These are phyloP conservation scores for Platysteira castanea DNA, from an alignment of 2,113 vertebrate species.

Conservation along the genomic window DNA sequence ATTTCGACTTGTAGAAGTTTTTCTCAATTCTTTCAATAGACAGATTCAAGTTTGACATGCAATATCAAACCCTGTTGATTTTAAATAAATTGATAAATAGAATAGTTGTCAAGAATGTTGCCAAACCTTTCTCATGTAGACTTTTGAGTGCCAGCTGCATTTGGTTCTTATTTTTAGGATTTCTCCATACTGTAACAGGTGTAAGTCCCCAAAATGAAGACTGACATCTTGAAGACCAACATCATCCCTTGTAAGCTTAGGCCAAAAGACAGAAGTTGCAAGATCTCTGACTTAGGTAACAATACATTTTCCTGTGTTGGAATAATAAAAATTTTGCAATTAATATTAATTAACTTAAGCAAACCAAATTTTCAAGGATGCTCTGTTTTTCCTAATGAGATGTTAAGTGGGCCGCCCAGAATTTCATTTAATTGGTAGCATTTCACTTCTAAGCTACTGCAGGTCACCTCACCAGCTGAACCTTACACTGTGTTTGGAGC, in stretches of 20 bases:
- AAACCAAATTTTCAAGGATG: not conserved
- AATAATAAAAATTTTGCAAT: not conserved
- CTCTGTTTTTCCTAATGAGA: not conserved
- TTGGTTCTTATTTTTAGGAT: slow-evolving; percentile 5
- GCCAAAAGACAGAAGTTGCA: not conserved
- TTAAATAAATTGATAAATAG: slow-evolving; percentile 47
- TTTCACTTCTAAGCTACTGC: not conserved
- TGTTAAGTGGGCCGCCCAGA: not conserved
- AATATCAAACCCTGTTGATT: not conserved
- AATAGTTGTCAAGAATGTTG: slow-evolving; percentile 39
- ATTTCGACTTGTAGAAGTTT: not conserved
- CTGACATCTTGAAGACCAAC: not conserved
- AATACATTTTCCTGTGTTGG: not conserved
- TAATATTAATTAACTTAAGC: slow-evolving; percentile 1
- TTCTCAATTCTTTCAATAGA: not conserved
- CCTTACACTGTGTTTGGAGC: not conserved
- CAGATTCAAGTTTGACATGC: not conserved
- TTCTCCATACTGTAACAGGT: not conserved
- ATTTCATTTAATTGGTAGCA: not conserved
- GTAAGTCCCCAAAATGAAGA: not conserved
- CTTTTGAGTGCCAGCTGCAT: not conserved
- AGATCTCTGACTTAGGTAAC: not conserved
- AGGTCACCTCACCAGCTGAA: not conserved
- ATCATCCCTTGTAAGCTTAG: not conserved
- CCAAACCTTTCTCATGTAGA: not conserved